Evolutionary conservation across 2,888 invertebrate species (phyloP).

Genomic region (Pocota personata): DNA sequence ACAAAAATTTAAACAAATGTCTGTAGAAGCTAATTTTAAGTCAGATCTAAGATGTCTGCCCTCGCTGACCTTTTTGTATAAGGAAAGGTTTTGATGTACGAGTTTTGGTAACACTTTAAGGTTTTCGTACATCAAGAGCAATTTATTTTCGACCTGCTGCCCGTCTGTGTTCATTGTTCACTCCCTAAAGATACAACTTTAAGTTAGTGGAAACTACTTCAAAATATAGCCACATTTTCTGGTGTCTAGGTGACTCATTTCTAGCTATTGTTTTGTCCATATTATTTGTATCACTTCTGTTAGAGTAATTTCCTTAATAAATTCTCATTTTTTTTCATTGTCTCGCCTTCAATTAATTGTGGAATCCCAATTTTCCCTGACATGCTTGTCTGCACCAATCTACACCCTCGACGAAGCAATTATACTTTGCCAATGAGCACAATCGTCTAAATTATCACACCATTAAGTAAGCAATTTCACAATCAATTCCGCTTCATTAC

Average conservation of each 20-base stretch:
- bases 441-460: conserved; percentile 70
- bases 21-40: too few relatives aligned
- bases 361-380: not conserved
- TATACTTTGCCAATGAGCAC: conserved; percentile 41
- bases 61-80: too few relatives aligned
- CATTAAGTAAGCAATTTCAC: conserved; percentile 70
- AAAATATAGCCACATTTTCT: too few relatives aligned
- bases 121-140: too few relatives aligned
- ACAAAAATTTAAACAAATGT: too few relatives aligned
- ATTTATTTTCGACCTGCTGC: too few relatives aligned
- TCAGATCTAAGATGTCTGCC: too few relatives aligned
- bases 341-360: conserved; percentile 25
- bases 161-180: too few relatives aligned
- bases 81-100: too few relatives aligned
- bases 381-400: conserved; percentile 16
- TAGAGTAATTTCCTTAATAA: not conserved
- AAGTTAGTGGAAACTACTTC: too few relatives aligned
- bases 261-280: not conserved
- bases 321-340: not conserved
- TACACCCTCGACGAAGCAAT: conserved; percentile 67
- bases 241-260: not conserved
- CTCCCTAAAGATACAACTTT: too few relatives aligned
- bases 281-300: not conserved
- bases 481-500: conserved; percentile 67
- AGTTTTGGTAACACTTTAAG: too few relatives aligned